A percentile compares a stretch with the other conserved stretches of the same genome.
Evolutionary conservation across 92 coral and sea anemone genomes (phyloP).

Genomic region (Metridium senile): DNA sequence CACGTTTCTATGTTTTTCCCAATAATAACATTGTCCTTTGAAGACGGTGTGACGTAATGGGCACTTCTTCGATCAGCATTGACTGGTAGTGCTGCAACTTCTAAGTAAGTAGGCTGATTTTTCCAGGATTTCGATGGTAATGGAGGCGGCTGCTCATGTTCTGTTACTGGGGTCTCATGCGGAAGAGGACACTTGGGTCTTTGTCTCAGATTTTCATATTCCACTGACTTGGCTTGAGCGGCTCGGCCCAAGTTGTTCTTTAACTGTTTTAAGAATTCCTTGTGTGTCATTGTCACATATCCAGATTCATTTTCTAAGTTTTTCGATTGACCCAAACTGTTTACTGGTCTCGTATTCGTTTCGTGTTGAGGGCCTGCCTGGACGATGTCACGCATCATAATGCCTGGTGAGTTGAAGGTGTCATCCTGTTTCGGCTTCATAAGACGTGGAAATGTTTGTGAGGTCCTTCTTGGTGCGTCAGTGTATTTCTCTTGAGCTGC

Average conservation of each 20-base stretch:
- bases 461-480: not conserved
- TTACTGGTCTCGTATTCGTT: too few relatives aligned
- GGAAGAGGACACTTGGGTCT: not conserved
- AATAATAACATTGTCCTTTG: too few relatives aligned
- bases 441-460: slow-evolving; percentile 5
- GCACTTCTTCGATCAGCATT: slow-evolving; percentile 1
- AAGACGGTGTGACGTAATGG: too few relatives aligned
- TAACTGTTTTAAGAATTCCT: too few relatives aligned
- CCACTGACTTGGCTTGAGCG: too few relatives aligned
- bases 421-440: not conserved
- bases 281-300: too few relatives aligned
- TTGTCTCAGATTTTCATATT: not conserved
- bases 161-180: not conserved
- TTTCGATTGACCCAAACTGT: too few relatives aligned
- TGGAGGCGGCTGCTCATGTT: not conserved
- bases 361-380: too few relatives aligned
- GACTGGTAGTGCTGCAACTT: not conserved
- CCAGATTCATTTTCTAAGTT: too few relatives aligned
- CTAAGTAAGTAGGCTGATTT: not conserved
- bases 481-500: not conserved
- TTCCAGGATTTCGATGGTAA: not conserved
- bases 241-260: too few relatives aligned
- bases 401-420: not conserved
- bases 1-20: slow-evolving; percentile 13
- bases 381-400: too few relatives aligned